Evolutionary conservation across 2,888 invertebrate genomes (phyloP), one percentile per base, ranked within the genome.

Genomic region (Hydroisotoma schaefferi): DNA sequence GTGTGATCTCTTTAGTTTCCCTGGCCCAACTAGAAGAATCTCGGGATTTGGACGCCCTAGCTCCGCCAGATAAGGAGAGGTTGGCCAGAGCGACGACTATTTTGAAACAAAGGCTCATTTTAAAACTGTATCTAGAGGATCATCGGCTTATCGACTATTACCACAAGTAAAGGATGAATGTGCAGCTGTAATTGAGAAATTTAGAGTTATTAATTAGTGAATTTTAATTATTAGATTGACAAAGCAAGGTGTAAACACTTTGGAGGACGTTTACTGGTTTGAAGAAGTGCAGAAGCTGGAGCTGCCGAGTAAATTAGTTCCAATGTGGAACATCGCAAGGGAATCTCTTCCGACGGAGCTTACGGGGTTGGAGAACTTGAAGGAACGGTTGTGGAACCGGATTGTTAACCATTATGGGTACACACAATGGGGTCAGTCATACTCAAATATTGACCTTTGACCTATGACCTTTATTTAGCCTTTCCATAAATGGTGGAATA

Each of bases 261-360:
- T 92, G 69, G 91, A 91, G 77, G 91, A 92, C 79, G 90, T 90
- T 28, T 91, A 91, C 78, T 90, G 90, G 90, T 80, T 89, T 75
- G 90, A 91, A 76, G 91, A 91, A 77, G 46, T 69, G 33, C 84
- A 85, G 59, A 84, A 86, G 59, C 88, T 87, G 22, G 84, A 86
- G 40, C 81, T 92, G 63, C 87, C 87, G 66, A 87, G 87, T 76
- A 90, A 90, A 78, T 85, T 89, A 78, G 82, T 83, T 59, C 71
- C 72, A 26, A 72, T 72, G 72, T 91, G 90, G 90, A 86, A 86
- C 22, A 81, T 85, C 61, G 90, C 89, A 33, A 82, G 90, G 3
- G 89, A 89, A 77, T 85, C 86, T 59, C 79, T 91, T 72, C 90
- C 90, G 26, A 61, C 65, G 20, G 88, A 88, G 70, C 89, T 89